Base-by-base conservation (phyloP, 2,113 vertebrate genomes). In the Xyrauchen texanus region DNA sequence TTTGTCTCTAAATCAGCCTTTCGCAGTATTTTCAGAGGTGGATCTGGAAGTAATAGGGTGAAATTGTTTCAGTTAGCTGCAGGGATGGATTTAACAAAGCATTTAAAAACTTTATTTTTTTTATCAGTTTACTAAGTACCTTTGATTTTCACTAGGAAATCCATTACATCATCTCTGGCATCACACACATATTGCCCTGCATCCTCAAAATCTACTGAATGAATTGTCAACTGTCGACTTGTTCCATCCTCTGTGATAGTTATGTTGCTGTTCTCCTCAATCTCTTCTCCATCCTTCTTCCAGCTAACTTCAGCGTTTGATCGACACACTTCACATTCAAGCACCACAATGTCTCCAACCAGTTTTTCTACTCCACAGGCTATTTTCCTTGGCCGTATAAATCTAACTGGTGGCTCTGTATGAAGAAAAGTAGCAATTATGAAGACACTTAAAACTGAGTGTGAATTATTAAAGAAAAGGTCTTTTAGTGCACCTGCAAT, bases 101-200 rank as follows among this genome's bases (percentile, higher is more conserved):
- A 60, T 5, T 34, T 34, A 34, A 34, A 34, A 34, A 34, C 21
- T 34, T 34, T 34, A 1, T 34, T 34, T 6, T 52, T 10, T 42
- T 4, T 21, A 49, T 13, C 1, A 63, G 46, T 74, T 82, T 88
- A 34, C 21, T 34, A 34, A 1, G 21, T 86, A 98, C 97, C 95
- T 83, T 90, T 82, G 45, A 99, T 93, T 75, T 93, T 94, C 15
- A 99, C 84, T 0, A 87, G 89, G 87, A 98, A 99, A 79, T 93
- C 93, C 91, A 96, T 93, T 11, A 91, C 88, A 64, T 94, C 94
- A n/a, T 90, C 86, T 10, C 88, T 79, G 0, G 93, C 87, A 3
- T 93, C 88, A 5, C 97, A 99, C 64, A 94, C 68, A 47, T 97
- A 99, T 82, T 94, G 92, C 2, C 91, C 93, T 51, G 88, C 76